Evolutionary conservation across 2,113 vertebrate genomes (phyloP), one percentile per base, ranked within the genome.

Genomic region (Rynchops niger): DNA sequence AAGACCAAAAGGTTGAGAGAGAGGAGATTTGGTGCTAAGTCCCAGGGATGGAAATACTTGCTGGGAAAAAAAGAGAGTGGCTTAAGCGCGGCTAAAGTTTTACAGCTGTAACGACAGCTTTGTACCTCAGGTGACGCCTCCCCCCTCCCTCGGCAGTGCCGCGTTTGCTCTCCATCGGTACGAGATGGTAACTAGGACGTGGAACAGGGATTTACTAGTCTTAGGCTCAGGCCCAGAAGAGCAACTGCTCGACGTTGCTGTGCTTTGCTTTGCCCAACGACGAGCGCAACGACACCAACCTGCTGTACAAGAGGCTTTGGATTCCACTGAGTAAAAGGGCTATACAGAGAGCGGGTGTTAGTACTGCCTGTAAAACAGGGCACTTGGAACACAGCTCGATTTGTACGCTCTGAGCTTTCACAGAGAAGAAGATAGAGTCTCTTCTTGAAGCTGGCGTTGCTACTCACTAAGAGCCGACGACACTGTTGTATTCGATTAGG

Each of bases 251-350:
- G 30, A 8, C 0, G 0, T 43, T 43, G 38, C 52, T 29, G 10
- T 1, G 1, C 26, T 83, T 84, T 59, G 22, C 49, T 72, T 82
- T 72, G 47, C 58, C 52, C 55, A 20, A 53, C 76, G 32, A 3
- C 1, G 3, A 32, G 17, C 0, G 1, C 26, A 23, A n/a, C 1
- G 6, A 58, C 9, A n/a, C 19, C 32, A 29, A 4, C 22, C 22
- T 47, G 30, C 58, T 53, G 27, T 26, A 4, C 34, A 12, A 79
- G 56, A 58, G 34, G 17, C 65, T 71, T 42, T 32, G 38, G 55
- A 47, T 20, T 11, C 14, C 3, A 3, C 43, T 17, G 20, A 14
- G 47, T 29, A 34, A 56, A 92, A 92, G 32, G 2, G 2, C 13
- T 8, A 5, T 23, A 6, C 2, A 9, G 67, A 81, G n/a, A 63